Evolutionary conservation across 2,113 vertebrate genomes (phyloP).

Genomic region (Macquaria australasica): DNA sequence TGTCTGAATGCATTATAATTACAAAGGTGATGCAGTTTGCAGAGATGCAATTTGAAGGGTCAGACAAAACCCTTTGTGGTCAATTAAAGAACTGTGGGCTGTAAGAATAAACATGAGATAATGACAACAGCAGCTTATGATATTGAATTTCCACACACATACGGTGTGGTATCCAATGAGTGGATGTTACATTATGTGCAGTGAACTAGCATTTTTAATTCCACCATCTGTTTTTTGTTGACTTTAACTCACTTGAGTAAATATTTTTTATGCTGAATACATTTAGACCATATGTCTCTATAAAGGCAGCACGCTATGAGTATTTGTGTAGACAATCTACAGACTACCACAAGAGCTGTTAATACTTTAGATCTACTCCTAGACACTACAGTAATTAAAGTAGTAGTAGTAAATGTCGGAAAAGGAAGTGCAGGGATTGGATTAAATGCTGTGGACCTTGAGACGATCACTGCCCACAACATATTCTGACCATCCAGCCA

Average conservation of each 20-base stretch:
- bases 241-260: slow-evolving; percentile 28
- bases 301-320: slow-evolving; percentile 2
- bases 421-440: too few relatives aligned
- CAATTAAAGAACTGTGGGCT: slow-evolving; percentile 9
- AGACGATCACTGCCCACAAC: too few relatives aligned
- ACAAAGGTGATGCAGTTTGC: slow-evolving; percentile 1
- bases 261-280: slow-evolving; percentile 14
- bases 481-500: too few relatives aligned
- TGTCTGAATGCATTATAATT: slow-evolving; percentile 24
- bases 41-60: slow-evolving; percentile 5
- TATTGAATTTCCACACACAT: neutral
- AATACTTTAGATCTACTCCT: neutral
- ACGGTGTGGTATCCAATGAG: neutral
- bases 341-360: slow-evolving; percentile 18
- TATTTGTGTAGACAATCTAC: slow-evolving; percentile 9
- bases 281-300: slow-evolving; percentile 41
- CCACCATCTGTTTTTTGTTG: slow-evolving; percentile 34
- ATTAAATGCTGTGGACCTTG: too few relatives aligned
- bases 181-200: slow-evolving; percentile 11
- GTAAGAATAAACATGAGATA: neutral
- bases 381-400: neutral
- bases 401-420: too few relatives aligned
- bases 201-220: slow-evolving; percentile 26
- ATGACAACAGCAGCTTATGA: slow-evolving; percentile 5
- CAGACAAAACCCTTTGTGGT: neutral